A percentile compares a stretch with the other conserved stretches of the same genome.
These are phyloP conservation scores for Pterobdella sp. DNA, from an alignment of 2,888 invertebrate species.

Conservation along the genomic window DNA sequence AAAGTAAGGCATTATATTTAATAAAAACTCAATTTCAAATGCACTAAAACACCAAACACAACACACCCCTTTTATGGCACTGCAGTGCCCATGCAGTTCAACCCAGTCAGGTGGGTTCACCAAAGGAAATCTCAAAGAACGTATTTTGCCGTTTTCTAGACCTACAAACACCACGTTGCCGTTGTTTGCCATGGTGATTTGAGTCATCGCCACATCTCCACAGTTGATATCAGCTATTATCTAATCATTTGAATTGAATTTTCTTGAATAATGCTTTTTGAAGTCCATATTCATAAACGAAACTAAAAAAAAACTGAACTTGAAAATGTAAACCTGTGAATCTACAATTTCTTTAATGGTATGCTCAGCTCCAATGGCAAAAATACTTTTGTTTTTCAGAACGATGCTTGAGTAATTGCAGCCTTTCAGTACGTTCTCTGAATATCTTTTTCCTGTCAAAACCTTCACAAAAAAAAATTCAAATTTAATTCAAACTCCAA, in stretches of 20 bases:
- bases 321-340: conserved; percentile 47
- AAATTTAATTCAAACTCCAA: neutral
- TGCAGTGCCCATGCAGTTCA: conserved; percentile 55
- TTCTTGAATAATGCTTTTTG: neutral
- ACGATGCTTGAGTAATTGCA: conserved; percentile 64
- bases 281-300: neutral
- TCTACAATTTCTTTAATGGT: conserved; percentile 57
- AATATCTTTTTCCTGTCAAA: conserved; percentile 58
- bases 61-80: conserved; percentile 53
- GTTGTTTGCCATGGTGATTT: conserved; percentile 65
- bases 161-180: conserved; percentile 73
- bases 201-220: conserved; percentile 55
- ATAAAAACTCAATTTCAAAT: no score
- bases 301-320: no score
- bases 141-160: conserved; percentile 68
- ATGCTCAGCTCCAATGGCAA: conserved; percentile 65
- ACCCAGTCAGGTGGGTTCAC: conserved; percentile 59
- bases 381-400: conserved; percentile 61
- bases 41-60: neutral
- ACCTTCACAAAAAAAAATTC: conserved; percentile 13
- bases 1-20: no score
- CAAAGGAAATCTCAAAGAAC: conserved; percentile 69
- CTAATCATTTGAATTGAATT: neutral
- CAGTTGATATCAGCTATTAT: conserved; percentile 42
- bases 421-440: conserved; percentile 75